Base-by-base conservation (phyloP, 1,140 invertebrate species). In the Physella acuta region DNA sequence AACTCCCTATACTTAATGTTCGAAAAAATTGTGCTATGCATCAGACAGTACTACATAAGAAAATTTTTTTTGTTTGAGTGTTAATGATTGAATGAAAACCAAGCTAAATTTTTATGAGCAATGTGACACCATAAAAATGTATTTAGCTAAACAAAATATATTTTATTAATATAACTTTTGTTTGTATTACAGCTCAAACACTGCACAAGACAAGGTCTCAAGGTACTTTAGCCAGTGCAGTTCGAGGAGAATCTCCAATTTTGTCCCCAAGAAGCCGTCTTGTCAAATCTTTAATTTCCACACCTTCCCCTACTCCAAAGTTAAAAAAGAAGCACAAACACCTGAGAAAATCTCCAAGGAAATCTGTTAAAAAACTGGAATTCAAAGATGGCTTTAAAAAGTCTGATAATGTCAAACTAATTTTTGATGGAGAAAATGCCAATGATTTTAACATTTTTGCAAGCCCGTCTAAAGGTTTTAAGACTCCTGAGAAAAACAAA, bases 381-480 rank as follows among this genome's bases (percentile, higher is more conserved):
- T 68, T 68, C 37, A 56, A 36, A 34, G 62, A 64, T 30, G 26
- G 39, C 28, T 26, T 1, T 17, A 36, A 11, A 8, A 53, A 33
- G n/a, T 36, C 64, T 24, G 34, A 33, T n/a, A 24, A 68, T 60
- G 66, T 51, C 14, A 34, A 68, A 44, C 24, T 68, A 14, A 51
- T 68, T 1, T 68, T 60, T 68, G 66, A 68, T 68, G 66, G 66
- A 4, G 66, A 68, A 60, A 60, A 60, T 60, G 66, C 66, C 16
- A 59, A 39, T 39, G 64, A 66, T n/a, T 37, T 55, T 53, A 51
- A 65, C 28, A 5, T 65, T 17, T 28, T 65, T 14, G 20, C 36
- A 30, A 65, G 49, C 36, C 63, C 63, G 2, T 26, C 16, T 17
- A n/a, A 37, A 30, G 36, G 44, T 24, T 53, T 26, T 51, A 65